Evolutionary conservation across 2,888 invertebrate species (phyloP).

Genomic region (Ophioninae sp.): DNA sequence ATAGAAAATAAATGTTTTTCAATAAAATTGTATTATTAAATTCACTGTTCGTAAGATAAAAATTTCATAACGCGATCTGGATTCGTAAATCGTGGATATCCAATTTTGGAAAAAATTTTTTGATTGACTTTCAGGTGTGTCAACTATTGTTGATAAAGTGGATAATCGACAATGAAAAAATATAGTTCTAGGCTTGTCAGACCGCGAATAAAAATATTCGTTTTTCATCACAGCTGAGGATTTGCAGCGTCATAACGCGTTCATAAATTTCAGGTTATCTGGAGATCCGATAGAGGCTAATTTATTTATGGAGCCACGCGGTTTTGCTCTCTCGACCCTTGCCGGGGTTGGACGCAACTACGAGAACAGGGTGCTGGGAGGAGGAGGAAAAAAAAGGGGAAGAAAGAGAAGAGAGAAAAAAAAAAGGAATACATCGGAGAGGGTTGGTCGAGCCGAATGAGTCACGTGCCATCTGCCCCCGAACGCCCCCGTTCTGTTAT

Average conservation of each 20-base stretch:
- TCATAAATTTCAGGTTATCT: constrained; percentile 77
- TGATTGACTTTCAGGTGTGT: no score
- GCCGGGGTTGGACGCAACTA: constrained; percentile 22
- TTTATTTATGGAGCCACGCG: constrained; percentile 78
- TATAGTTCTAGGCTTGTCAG: neutral
- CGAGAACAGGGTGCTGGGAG: constrained; percentile 34
- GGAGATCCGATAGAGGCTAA: constrained; percentile 76
- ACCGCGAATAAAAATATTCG: neutral
- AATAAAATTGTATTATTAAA: no score
- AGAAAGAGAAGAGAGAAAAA: constrained; percentile 38
- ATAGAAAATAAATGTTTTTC: no score
- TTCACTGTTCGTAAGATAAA: no score
- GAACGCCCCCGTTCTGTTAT: constrained; percentile 71
- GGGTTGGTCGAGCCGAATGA: constrained; percentile 69
- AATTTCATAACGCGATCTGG: no score
- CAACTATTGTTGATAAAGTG: no score
- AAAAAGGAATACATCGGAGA: constrained; percentile 41
- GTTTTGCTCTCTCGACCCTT: constrained; percentile 54
- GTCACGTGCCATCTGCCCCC: constrained; percentile 80
- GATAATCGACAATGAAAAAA: no score
- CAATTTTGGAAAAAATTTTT: no score
- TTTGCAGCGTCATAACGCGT: constrained; percentile 73
- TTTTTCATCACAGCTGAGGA: neutral
- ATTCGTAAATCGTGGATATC: no score
- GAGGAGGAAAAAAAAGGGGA: constrained; percentile 32